phyloP scores from a whole-genome alignment of 2,888 invertebrate genomes.

The Acanthosepion pharaonis region DNA sequence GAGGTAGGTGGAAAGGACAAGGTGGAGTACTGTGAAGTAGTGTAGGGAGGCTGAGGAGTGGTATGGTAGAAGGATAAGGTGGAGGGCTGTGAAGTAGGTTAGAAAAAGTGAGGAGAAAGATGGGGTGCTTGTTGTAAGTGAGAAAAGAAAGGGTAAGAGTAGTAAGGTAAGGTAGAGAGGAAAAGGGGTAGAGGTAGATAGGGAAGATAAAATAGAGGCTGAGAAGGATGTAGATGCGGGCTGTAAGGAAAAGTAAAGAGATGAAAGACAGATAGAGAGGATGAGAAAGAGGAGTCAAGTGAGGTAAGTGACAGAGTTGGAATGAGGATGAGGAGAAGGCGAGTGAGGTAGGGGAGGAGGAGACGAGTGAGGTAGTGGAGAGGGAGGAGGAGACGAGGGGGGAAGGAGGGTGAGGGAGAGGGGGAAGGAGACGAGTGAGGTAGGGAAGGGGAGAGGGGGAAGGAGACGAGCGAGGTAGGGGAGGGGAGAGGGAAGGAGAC shows the following conservation, averaged over 20 bases:
- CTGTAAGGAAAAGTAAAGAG: not conserved
- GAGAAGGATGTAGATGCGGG: not conserved
- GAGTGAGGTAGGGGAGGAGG: not conserved
- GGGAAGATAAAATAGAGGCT: not conserved
- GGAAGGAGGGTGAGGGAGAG: fast-evolving
- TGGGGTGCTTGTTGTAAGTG: too few species aligned
- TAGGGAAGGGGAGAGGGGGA: not conserved
- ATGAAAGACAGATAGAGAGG: not conserved
- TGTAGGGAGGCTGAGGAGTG: too few species aligned
- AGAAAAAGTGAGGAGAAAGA: too few species aligned
- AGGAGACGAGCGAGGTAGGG: fast-evolving
- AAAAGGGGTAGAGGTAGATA: not conserved
- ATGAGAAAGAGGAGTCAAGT: not conserved
- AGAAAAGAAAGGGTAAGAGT: too few species aligned
- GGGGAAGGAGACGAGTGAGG: not conserved
- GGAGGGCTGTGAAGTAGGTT: too few species aligned
- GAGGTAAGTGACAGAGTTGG: too few species aligned
- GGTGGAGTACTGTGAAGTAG: too few species aligned
- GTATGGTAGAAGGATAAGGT: too few species aligned
- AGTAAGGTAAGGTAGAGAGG: not conserved
- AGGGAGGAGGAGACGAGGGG: not conserved
- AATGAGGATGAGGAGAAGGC: too few species aligned
- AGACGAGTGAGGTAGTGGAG: not conserved
- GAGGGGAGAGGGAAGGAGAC: fast-evolving
- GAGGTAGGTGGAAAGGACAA: too few species aligned